Conservation (phyloP, 1,140 invertebrate species). For the Triops cancriformis region DNA sequence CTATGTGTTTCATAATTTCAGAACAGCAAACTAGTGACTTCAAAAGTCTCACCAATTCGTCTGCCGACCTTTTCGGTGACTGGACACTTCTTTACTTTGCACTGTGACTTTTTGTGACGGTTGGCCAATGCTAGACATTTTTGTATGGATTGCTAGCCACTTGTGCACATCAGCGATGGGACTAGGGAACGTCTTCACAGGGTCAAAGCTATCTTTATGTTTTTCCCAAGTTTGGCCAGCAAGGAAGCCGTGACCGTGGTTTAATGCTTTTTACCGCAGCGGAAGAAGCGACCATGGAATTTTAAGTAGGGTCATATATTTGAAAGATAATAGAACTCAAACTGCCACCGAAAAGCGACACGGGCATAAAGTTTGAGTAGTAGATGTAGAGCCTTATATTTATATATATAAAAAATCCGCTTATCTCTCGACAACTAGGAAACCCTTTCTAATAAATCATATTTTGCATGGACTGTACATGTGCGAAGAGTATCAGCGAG, state of each 20-base stretch:
- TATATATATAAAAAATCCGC: no score
- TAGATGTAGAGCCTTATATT: no score
- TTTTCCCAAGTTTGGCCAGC: neutral
- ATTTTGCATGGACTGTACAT: no score
- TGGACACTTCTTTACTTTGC: neutral
- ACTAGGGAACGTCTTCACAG: neutral
- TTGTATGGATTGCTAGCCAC: neutral
- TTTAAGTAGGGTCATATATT: neutral
- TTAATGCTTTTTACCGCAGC: neutral
- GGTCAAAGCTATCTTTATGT: neutral
- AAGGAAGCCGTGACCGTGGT: neutral
- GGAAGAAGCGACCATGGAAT: neutral
- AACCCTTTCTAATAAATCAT: no score
- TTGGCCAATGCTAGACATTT: neutral
- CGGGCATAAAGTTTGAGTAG: neutral
- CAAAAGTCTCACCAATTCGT: neutral
- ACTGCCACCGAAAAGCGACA: neutral
- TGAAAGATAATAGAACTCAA: neutral
- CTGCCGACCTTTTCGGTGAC: neutral
- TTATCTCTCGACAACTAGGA: no score
- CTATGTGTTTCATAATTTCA: neutral
- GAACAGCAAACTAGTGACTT: neutral
- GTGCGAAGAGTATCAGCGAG: no score
- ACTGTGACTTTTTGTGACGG: neutral
- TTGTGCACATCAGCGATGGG: neutral